Evolutionary conservation across 2,888 invertebrate species (phyloP).

Genomic region (Junonia oenone): DNA sequence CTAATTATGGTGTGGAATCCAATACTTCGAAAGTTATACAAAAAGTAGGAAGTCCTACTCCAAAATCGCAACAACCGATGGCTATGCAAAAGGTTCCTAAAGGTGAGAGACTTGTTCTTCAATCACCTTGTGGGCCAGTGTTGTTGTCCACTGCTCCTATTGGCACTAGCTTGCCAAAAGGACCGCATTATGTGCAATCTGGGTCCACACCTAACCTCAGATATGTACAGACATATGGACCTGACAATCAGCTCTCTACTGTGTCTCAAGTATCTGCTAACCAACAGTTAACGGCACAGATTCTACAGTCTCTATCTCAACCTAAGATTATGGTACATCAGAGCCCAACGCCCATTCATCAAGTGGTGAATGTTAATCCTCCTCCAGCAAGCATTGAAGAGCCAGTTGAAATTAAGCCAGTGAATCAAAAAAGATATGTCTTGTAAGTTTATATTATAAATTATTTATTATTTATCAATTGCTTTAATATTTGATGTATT

Average conservation of each 20-base stretch:
- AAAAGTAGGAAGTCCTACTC: slow-evolving; percentile 68
- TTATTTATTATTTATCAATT: background rate
- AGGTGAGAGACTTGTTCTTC: slow-evolving; percentile 64
- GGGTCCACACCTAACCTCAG: slow-evolving; percentile 67
- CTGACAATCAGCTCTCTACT: slow-evolving; percentile 58
- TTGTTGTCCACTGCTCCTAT: slow-evolving; percentile 65
- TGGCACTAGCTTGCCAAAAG: slow-evolving; percentile 60
- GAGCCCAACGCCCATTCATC: slow-evolving; percentile 39
- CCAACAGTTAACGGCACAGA: slow-evolving; percentile 82
- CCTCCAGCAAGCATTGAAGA: slow-evolving; percentile 46
- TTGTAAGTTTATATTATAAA: slow-evolving; percentile 60
- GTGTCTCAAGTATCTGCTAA: slow-evolving; percentile 78
- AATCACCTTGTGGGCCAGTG: slow-evolving; percentile 69
- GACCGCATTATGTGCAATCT: slow-evolving; percentile 71
- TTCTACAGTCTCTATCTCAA: slow-evolving; percentile 78
- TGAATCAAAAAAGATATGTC: slow-evolving; percentile 63
- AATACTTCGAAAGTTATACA: slow-evolving; percentile 67
- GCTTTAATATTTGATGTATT: too few species aligned
- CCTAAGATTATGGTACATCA: slow-evolving; percentile 63
- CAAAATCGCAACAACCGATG: slow-evolving; percentile 51
- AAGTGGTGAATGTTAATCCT: slow-evolving; percentile 37
- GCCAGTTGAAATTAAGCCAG: slow-evolving; percentile 46
- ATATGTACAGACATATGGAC: slow-evolving; percentile 65
- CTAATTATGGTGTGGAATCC: slow-evolving; percentile 54
- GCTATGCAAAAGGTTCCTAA: slow-evolving; percentile 58